Conservation (phyloP, 2,888 invertebrate genomes). For the Ichneumon xanthorius region DNA sequence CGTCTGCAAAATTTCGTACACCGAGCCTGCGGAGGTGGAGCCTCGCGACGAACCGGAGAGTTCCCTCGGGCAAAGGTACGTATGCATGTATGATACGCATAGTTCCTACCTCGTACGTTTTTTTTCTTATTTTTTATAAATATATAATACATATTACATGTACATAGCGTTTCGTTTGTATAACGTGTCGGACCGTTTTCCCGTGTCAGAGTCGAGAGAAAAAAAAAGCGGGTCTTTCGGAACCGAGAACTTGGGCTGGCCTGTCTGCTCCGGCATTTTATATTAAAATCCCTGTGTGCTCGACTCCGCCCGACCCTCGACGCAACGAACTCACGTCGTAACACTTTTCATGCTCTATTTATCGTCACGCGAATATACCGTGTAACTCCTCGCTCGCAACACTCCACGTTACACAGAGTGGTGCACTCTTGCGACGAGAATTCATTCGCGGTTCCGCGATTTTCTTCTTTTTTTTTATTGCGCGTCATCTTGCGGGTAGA, state of each 20-base stretch:
- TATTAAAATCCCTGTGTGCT: slow-evolving; percentile 79
- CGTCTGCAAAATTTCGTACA: slow-evolving; percentile 48
- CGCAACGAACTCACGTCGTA: slow-evolving; percentile 50
- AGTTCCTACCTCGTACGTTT: slow-evolving; percentile 8
- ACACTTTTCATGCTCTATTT: slow-evolving; percentile 69
- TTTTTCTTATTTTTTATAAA: slow-evolving; percentile 11
- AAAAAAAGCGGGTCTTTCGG: slow-evolving; percentile 50
- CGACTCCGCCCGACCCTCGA: slow-evolving; percentile 52
- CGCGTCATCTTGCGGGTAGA: background rate
- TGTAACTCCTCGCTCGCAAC: slow-evolving; percentile 67
- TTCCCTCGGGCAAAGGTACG: slow-evolving; percentile 56
- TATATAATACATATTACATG: slow-evolving; percentile 17
- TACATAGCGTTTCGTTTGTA: slow-evolving; percentile 17
- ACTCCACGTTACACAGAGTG: slow-evolving; percentile 54
- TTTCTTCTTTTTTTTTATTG: background rate
- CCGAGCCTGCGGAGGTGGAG: slow-evolving; percentile 10
- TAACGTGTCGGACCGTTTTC: slow-evolving; percentile 50
- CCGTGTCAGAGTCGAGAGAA: slow-evolving; percentile 47
- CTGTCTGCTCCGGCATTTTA: slow-evolving; percentile 77
- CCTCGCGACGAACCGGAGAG: slow-evolving; percentile 23
- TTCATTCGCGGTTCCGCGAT: slow-evolving; percentile 47
- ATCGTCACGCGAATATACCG: slow-evolving; percentile 62
- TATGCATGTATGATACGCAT: slow-evolving; percentile 56
- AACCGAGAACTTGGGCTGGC: slow-evolving; percentile 70
- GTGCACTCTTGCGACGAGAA: slow-evolving; percentile 53